Evolutionary conservation across 2,888 invertebrate genomes (phyloP).

Genomic region (Drosophila barbarae): DNA sequence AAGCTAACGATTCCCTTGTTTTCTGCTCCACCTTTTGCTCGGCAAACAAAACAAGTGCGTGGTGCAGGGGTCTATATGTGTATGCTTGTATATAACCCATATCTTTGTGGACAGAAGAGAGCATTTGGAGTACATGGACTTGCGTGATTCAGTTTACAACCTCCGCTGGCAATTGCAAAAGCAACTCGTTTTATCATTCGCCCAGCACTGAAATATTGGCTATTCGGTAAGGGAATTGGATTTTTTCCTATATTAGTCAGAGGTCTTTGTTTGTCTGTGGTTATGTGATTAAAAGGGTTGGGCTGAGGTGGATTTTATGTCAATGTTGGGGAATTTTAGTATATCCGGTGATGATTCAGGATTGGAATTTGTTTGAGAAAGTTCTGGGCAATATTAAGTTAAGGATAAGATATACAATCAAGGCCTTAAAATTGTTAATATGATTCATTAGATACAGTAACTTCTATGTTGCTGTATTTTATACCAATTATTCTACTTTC

Average conservation of each 20-base stretch:
- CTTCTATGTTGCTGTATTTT: no score
- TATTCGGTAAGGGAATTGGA: constrained; percentile 19
- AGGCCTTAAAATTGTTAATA: background rate
- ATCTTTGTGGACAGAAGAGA: constrained; percentile 4
- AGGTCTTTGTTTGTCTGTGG: constrained; percentile 13
- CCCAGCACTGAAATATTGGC: constrained; percentile 18
- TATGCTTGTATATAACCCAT: background rate
- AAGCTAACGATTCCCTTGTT: constrained; percentile 48
- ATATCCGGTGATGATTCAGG: background rate
- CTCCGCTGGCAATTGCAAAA: constrained; percentile 26
- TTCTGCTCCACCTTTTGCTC: constrained; percentile 38
- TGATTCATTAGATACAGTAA: background rate
- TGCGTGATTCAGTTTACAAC: constrained; percentile 63
- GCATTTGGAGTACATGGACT: constrained; percentile 9
- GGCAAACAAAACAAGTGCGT: constrained; percentile 55
- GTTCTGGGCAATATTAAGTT: background rate
- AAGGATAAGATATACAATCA: no score
- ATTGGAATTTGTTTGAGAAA: background rate
- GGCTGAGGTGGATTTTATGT: background rate
- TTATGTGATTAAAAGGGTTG: constrained; percentile 15
- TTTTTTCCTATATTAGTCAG: constrained; percentile 21
- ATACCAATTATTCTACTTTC: no score
- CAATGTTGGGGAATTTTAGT: background rate
- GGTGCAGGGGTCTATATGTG: constrained; percentile 6
- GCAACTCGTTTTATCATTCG: constrained; percentile 27